A percentile compares a stretch with the other conserved stretches of the same genome.
These are phyloP conservation scores for Falcunculus frontatus DNA, from an alignment of 2,113 vertebrate species.

Conservation along the genomic window DNA sequence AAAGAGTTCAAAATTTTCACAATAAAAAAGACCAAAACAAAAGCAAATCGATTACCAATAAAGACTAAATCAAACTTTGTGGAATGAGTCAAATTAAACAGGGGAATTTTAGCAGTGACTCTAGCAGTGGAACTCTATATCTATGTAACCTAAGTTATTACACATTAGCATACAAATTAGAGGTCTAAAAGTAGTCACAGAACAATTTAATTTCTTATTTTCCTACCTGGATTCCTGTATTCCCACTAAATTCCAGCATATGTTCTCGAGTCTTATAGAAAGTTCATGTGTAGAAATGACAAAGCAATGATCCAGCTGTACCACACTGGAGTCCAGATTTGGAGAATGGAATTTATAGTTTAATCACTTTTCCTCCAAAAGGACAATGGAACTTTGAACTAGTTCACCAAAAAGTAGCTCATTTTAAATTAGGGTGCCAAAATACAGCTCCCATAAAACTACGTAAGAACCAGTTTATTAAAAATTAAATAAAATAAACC, in stretches of 20 bases:
- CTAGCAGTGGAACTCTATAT: not conserved
- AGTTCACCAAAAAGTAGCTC: not conserved
- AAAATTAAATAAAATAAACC: not conserved
- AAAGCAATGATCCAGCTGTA: not conserved
- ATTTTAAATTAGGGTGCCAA: not conserved
- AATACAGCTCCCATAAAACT: not conserved
- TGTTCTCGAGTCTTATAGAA: not conserved
- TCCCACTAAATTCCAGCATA: not conserved
- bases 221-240: not conserved
- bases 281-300: not conserved
- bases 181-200: not conserved
- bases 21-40: not conserved
- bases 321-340: not conserved
- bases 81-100: not conserved
- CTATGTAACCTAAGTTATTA: not conserved
- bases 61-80: not conserved
- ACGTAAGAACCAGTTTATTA: not conserved
- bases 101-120: not conserved
- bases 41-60: not conserved
- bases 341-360: not conserved
- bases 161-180: not conserved
- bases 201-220: not conserved
- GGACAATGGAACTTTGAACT: not conserved
- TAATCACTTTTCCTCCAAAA: not conserved
- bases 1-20: not conserved